phyloP scores from a whole-genome alignment of 2,113 vertebrate genomes.

The Turdus rufiventris region DNA sequence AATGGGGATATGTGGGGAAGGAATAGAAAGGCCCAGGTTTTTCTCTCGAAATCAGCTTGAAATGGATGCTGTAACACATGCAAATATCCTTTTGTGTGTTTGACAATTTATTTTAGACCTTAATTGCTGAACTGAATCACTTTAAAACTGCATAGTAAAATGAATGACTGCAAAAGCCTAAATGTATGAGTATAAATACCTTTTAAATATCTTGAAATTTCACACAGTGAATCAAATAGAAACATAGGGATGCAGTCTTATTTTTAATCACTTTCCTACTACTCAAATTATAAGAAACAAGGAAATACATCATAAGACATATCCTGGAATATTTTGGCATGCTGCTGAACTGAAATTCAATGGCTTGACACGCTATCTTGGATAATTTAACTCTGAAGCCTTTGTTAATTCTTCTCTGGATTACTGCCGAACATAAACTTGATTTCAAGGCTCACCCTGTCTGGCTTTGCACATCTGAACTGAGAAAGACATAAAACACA shows the following conservation, averaged over 20 bases:
- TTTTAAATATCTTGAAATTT: slow-evolving; percentile 36
- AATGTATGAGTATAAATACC: not conserved
- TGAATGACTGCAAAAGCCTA: slow-evolving; percentile 7
- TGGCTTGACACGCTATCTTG: not conserved
- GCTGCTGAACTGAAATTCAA: slow-evolving; percentile 5
- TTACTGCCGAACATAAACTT: not conserved
- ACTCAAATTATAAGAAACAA: slow-evolving; percentile 35
- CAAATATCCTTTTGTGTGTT: not conserved
- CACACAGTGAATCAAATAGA: slow-evolving; percentile 18
- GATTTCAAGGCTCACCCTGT: not conserved
- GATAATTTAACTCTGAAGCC: slow-evolving; percentile 23
- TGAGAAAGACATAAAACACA: not conserved
- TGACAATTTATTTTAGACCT: slow-evolving; percentile 21
- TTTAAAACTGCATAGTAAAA: slow-evolving; percentile 27
- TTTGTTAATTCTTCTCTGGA: slow-evolving; percentile 27
- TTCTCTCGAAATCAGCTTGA: not conserved
- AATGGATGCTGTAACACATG: not conserved
- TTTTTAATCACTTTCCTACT: slow-evolving; percentile 21
- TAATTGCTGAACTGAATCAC: slow-evolving; percentile 30
- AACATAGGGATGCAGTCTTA: not conserved
- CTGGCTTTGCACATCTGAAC: not conserved
- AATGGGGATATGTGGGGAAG: not conserved
- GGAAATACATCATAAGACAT: not conserved
- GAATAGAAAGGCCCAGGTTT: not conserved
- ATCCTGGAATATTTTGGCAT: slow-evolving; percentile 36